Conservation (phyloP, 2,888 invertebrate species). For the Drosophila acutilabella region DNA sequence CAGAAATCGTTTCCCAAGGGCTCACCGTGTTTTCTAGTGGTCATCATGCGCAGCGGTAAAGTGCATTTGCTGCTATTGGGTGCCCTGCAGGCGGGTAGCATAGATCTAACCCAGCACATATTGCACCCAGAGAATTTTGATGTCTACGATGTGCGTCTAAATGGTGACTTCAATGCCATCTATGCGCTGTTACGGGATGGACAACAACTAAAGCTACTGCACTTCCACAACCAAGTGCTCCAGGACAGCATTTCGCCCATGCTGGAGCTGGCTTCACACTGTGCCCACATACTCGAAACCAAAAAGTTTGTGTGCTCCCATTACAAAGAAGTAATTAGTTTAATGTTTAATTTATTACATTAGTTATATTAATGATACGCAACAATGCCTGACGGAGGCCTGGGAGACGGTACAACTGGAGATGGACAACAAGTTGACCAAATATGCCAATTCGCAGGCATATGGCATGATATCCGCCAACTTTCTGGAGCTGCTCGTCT, state of each 20-base stretch:
- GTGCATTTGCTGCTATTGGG: conserved; percentile 93
- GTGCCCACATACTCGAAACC: conserved; percentile 90
- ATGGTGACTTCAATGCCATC: conserved; percentile 89
- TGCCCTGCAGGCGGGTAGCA: conserved; percentile 91
- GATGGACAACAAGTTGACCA: conserved; percentile 96
- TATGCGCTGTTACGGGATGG: conserved; percentile 88
- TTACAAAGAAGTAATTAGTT: not conserved
- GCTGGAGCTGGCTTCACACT: conserved; percentile 88
- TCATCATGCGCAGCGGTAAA: conserved; percentile 91
- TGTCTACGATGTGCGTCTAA: conserved; percentile 88
- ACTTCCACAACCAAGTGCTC: conserved; percentile 83
- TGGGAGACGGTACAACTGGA: conserved; percentile 97
- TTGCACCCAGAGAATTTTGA: conserved; percentile 87
- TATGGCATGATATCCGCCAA: conserved; percentile 95
- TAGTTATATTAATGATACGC: conserved; percentile 89
- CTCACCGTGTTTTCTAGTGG: conserved; percentile 90
- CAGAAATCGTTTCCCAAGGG: conserved; percentile 87
- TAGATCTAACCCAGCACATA: conserved; percentile 87
- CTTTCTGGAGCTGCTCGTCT: conserved; percentile 94
- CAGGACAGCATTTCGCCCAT: conserved; percentile 83
- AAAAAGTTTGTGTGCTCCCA: conserved; percentile 85
- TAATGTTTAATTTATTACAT: conserved; percentile 6
- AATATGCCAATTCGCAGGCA: conserved; percentile 92
- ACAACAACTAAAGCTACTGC: conserved; percentile 88
- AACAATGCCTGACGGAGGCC: conserved; percentile 93